Evolutionary conservation across 2,888 invertebrate species (phyloP).

Genomic region (Stenodema calcarata): DNA sequence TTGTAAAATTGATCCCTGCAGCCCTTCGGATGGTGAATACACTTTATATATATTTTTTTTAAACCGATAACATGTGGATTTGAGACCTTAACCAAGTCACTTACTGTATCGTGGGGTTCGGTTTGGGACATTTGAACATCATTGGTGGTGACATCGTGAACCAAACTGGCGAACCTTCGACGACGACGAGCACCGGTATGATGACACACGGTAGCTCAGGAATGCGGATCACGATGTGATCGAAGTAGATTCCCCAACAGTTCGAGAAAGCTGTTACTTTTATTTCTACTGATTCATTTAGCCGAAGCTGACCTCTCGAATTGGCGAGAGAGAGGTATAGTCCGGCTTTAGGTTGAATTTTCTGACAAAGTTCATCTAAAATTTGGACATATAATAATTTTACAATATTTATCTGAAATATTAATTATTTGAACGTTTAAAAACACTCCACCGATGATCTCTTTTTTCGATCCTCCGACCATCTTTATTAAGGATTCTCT

Average conservation of each 20-base stretch:
- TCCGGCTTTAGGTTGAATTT: conserved; percentile 42
- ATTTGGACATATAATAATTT: too few species aligned
- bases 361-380: conserved; percentile 31
- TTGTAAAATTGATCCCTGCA: too few species aligned
- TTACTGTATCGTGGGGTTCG: conserved; percentile 7
- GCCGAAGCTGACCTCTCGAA: not conserved
- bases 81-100: too few species aligned
- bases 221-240: conserved; percentile 26
- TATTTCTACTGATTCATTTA: not conserved
- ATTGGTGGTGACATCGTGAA: conserved; percentile 40
- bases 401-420: too few species aligned
- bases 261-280: conserved; percentile 22
- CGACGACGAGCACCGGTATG: conserved; percentile 35
- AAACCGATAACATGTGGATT: too few species aligned
- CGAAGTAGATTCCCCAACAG: conserved; percentile 47
- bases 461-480: not conserved
- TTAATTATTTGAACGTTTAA: not conserved
- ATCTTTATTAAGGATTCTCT: not conserved
- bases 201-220: conserved; percentile 10
- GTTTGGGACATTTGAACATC: not conserved
- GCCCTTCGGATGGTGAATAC: too few species aligned
- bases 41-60: too few species aligned
- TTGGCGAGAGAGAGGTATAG: not conserved
- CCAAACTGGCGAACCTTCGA: conserved; percentile 38
- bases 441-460: not conserved